These are phyloP conservation scores for Drosophila anceps DNA, from an alignment of 2,888 invertebrate genomes.

Conservation along the genomic window DNA sequence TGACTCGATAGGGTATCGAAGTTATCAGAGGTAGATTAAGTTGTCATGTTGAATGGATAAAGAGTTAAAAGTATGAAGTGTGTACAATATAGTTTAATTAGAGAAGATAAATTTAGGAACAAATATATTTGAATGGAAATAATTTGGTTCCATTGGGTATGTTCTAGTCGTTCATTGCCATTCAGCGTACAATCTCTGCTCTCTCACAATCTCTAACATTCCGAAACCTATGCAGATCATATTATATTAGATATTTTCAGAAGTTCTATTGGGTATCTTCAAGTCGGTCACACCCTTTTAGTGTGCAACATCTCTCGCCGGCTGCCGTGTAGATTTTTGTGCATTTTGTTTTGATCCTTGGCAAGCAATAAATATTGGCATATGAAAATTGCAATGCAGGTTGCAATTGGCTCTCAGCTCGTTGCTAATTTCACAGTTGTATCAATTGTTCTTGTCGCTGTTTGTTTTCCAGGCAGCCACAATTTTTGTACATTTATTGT, in stretches of 20 bases:
- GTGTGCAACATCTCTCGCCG: background rate
- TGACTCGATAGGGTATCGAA: no score
- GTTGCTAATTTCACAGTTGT: slow-evolving; percentile 40
- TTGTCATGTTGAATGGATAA: background rate
- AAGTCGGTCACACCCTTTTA: background rate
- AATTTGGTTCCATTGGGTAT: no score
- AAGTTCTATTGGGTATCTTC: background rate
- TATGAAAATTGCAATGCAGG: slow-evolving; percentile 55
- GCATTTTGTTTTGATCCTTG: slow-evolving; percentile 48
- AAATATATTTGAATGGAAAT: no score
- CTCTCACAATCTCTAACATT: no score
- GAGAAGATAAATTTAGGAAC: no score
- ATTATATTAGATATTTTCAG: no score
- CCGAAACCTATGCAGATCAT: no score
- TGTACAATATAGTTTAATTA: background rate
- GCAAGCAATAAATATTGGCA: slow-evolving; percentile 61
- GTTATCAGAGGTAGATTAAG: background rate
- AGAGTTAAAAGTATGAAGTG: no score
- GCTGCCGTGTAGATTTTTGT: slow-evolving; percentile 22
- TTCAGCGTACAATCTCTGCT: no score
- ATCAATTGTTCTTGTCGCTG: slow-evolving; percentile 29
- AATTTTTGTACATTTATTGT: slow-evolving; percentile 18
- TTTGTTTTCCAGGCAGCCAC: slow-evolving; percentile 10
- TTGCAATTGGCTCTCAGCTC: slow-evolving; percentile 31
- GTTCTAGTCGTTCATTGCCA: no score